phyloP scores from a whole-genome alignment of 2,888 invertebrate species.

The Tenodera sinensis region DNA sequence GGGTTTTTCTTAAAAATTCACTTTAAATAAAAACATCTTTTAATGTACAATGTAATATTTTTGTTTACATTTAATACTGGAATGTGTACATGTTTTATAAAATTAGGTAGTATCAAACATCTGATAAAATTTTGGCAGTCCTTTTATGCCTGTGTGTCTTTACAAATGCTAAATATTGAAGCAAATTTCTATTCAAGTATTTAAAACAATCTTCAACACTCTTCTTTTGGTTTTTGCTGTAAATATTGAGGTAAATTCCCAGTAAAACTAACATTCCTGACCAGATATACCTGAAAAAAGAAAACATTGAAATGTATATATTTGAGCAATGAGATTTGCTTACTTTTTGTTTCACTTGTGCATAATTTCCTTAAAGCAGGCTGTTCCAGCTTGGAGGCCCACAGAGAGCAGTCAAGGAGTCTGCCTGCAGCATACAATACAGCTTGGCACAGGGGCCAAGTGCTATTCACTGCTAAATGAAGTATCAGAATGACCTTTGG shows the following conservation, averaged over 20 bases:
- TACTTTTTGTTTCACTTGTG: too few relatives aligned
- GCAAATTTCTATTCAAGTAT: background rate
- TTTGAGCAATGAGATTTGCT: too few relatives aligned
- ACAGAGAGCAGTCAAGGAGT: too few relatives aligned
- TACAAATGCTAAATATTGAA: background rate
- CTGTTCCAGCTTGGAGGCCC: too few relatives aligned
- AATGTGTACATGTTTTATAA: background rate
- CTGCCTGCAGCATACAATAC: too few relatives aligned
- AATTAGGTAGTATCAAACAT: background rate
- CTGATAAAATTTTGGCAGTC: background rate
- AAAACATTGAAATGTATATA: background rate
- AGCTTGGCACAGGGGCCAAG: too few relatives aligned
- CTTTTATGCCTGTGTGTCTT: background rate
- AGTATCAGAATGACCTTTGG: too few relatives aligned
- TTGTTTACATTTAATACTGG: background rate
- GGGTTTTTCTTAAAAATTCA: background rate
- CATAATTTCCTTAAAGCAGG: too few relatives aligned
- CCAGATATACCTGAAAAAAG: conserved; percentile 75
- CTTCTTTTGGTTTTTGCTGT: conserved; percentile 62
- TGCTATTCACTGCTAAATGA: too few relatives aligned
- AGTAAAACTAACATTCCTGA: conserved; percentile 82
- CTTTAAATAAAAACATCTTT: background rate
- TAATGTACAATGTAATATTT: background rate
- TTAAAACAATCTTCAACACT: background rate
- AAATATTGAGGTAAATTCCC: conserved; percentile 92